These are phyloP conservation scores for Bembecia ichneumoniformis DNA, from an alignment of 2,888 invertebrate species.

Conservation along the genomic window DNA sequence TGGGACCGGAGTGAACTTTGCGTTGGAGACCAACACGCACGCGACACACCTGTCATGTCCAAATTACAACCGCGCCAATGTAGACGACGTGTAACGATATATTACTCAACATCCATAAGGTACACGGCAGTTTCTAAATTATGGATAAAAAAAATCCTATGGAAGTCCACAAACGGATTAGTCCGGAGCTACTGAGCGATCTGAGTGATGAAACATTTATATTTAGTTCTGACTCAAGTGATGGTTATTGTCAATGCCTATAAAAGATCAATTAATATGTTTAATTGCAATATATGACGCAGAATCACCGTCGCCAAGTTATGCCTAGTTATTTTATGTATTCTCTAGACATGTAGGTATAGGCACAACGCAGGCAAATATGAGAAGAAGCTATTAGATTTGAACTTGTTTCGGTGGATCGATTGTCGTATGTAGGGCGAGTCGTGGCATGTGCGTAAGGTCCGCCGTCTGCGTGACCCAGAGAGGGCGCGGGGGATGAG, in stretches of 20 bases:
- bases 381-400: not conserved
- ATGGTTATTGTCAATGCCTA: not conserved
- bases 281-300: not conserved
- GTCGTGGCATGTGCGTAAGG: conserved; percentile 43
- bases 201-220: no score
- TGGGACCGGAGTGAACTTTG: conserved; percentile 41
- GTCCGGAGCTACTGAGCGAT: no score
- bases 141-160: no score
- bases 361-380: no score
- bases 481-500: conserved; percentile 18
- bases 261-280: not conserved
- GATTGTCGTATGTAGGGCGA: conserved; percentile 48
- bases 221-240: no score
- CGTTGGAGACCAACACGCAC: conserved; percentile 12
- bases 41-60: conserved; percentile 4
- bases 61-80: not conserved
- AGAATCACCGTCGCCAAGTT: not conserved
- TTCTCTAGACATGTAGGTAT: no score
- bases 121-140: no score
- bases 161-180: no score
- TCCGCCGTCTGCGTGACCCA: conserved; percentile 53
- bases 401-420: conserved; percentile 22
- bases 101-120: no score
- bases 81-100: no score
- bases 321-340: no score